Percentiles rank a stretch among this genome's conserved stretches.
Conservation (phyloP, 2,797 vertebrate genomes). For the Caiman crocodilus region DNA sequence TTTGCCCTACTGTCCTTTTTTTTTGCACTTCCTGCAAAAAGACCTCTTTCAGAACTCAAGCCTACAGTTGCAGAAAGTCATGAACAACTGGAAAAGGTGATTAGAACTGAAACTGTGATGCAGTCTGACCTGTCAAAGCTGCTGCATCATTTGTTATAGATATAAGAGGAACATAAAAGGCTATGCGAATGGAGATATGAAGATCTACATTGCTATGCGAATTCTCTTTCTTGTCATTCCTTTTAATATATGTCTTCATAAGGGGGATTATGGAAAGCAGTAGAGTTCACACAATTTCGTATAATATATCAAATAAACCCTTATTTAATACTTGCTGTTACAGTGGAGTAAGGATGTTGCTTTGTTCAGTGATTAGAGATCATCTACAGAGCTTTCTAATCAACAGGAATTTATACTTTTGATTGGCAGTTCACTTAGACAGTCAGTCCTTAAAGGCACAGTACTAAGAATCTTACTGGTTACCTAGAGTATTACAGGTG, state of each 20-base stretch:
- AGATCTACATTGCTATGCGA: constrained; percentile 40
- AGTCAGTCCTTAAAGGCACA: neutral
- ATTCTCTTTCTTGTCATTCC: constrained; percentile 23
- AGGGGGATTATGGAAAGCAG: constrained; percentile 41
- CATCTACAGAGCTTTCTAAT: constrained; percentile 5
- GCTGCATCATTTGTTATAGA: neutral
- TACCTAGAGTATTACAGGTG: neutral
- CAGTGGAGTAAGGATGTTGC: constrained; percentile 26
- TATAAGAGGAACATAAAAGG: constrained; percentile 44
- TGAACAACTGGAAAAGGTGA: constrained; percentile 12
- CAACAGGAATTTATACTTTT: neutral
- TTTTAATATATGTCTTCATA: constrained; percentile 36
- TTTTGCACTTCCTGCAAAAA: neutral
- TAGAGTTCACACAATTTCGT: neutral
- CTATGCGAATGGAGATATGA: constrained; percentile 22
- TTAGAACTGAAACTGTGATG: neutral
- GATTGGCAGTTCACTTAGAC: constrained; percentile 18
- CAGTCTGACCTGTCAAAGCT: constrained; percentile 11
- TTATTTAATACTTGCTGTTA: constrained; percentile 10
- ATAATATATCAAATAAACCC: constrained; percentile 46
- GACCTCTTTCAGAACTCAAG: neutral
- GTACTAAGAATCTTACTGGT: neutral
- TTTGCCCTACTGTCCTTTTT: neutral
- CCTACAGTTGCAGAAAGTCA: neutral
- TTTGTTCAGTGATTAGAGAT: constrained; percentile 28